Base-by-base conservation (phyloP, 2,113 vertebrate species). In the Willisornis vidua region DNA sequence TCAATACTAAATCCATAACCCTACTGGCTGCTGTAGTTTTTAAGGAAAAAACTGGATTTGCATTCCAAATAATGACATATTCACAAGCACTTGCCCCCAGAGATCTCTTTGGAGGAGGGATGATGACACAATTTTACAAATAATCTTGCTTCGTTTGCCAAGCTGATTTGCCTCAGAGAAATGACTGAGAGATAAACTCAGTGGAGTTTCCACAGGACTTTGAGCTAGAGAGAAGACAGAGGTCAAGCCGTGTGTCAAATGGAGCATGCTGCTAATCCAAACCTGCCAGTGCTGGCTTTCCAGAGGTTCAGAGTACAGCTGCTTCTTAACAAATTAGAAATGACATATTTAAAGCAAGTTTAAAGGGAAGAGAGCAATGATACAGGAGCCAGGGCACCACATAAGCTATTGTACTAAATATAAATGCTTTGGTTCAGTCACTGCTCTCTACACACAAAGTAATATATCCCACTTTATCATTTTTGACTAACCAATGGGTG, bases 91-190 rank as follows among this genome's bases (percentile, higher is more conserved):
- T 68, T 2, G 0, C 26, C 82, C 41, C 76, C 63, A 55, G 68
- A 94, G 46, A 86, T 74, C 51, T 86, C 59, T 77, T 67, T 12
- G 4, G 75, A 83, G 46, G 29, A 93, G 39, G 67, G n/a, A 85
- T 61, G 61, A 85, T 85, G 78, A 65, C 41, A 87, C 71, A 91
- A 62, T 76, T 91, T 82, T 83, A 85, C 20, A 70, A 85, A 86
- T 58, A 76, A 70, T 77, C 43, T 43, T 55, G 55, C 74, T 90
- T 73, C 0, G 0, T 87, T 94, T 89, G 54, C 62, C 71, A 91
- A 70, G 67, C 11, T 73, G 85, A 94, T 96, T 83, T 87, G 49
- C 78, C 79, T 73, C 74, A 83, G 67, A 76, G 22, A 82, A 79
- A 87, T 16, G 54, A 65, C 7, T 12, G 54, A 81, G 70, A 81